Conservation (phyloP, 1,140 invertebrate species). For the Monomorium pharaonis region DNA sequence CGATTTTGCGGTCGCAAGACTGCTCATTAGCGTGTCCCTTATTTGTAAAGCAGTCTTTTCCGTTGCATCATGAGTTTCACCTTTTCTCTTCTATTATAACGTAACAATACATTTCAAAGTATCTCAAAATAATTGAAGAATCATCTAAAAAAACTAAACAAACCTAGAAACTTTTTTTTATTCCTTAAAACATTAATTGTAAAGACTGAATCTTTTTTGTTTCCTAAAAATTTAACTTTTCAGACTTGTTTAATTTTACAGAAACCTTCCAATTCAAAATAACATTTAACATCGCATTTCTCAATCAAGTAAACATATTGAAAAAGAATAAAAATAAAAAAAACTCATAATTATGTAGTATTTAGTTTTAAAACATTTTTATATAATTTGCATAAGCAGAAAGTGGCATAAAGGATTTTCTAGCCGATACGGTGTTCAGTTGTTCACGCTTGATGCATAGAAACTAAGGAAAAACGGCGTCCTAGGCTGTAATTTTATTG, state of each 20-base stretch:
- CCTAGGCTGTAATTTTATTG: constrained; percentile 43
- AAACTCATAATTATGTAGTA: not conserved
- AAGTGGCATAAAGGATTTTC: constrained; percentile 24
- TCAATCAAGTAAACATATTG: not conserved
- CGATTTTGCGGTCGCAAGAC: constrained; percentile 36
- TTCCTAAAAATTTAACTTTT: too few species aligned
- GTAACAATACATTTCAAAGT: not conserved
- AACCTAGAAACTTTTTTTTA: too few species aligned
- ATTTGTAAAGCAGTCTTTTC: constrained; percentile 14
- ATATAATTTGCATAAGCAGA: constrained; percentile 3
- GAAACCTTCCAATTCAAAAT: too few species aligned
- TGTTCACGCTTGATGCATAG: constrained; percentile 46
- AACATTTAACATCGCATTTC: not conserved
- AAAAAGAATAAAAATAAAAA: not conserved
- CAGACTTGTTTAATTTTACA: too few species aligned
- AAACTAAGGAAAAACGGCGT: constrained; percentile 28
- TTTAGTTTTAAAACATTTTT: not conserved
- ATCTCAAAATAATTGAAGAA: not conserved
- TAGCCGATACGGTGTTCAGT: not conserved
- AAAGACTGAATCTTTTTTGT: too few species aligned
- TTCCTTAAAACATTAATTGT: too few species aligned
- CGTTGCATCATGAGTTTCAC: constrained; percentile 11
- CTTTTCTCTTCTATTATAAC: not conserved
- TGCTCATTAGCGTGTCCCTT: constrained; percentile 43
- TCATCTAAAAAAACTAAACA: too few species aligned